Evolutionary conservation across 2,797 vertebrate species (phyloP), one percentile per base, ranked within the genome.

Genomic region (Ibycter americanus): DNA sequence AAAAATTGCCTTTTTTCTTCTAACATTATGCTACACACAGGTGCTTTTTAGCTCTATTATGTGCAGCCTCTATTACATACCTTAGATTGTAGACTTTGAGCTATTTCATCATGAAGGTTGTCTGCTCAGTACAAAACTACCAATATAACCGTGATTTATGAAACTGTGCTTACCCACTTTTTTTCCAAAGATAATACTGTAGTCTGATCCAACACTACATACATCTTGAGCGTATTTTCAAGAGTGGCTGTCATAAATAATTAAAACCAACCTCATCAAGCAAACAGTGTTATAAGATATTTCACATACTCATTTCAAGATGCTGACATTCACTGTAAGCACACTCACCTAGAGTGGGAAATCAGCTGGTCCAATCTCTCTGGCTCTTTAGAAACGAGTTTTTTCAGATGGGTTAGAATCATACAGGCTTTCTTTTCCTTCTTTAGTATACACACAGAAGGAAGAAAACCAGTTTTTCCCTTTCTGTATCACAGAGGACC

Each of bases 221-320:
- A 72, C 88, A 90, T 79, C 83, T 90, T 59, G 31, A 70, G 12
- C 87, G 80, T 52, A 82, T 58, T 91, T 94, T 85, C 78, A 89
- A 91, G 87, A 95, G 52, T 4, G 5, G 63, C 63, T 93, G 65
- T 61, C 77, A 85, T 93, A 94, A 96, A 95, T 93, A 95, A 97
- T 93, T 97, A 96, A 91, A 90, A 55, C 34, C 58, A 83, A 82
- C 59, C 84, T 77, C 92, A 92, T 79, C 84, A 87, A 67, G 87
- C 13, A 4, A 89, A 8, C 36, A 25, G 67, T 8, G 67, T 46
- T 59, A 52, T 2, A 14, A 77, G 89, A 58, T 70, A 40, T 51
- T 85, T 79, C 88, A 92, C 71, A 73, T 10, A 26, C 55, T 83
- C 22, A 0, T 1, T 73, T 74, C 72, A 51, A 88, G 91, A 90